Evolutionary conservation across 2,113 vertebrate species (phyloP).

Genomic region (Boulengeromyrus knoepffleri): DNA sequence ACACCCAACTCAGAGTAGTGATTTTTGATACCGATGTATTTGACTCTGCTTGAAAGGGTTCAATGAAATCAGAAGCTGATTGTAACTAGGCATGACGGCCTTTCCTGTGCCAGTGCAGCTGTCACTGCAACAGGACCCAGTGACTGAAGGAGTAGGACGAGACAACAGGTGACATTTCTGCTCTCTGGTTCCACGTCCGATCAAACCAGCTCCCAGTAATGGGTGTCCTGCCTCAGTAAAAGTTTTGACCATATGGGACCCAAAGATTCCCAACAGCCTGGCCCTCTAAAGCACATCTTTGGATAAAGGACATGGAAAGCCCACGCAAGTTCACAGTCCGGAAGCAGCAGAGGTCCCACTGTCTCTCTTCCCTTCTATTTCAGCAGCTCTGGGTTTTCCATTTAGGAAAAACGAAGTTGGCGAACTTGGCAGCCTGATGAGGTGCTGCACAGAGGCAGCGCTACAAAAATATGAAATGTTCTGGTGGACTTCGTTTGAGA

Average conservation of each 20-base stretch:
- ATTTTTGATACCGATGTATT: background rate
- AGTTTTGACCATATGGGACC: background rate
- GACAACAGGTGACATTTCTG: background rate
- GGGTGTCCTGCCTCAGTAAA: background rate
- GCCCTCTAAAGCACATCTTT: conserved; percentile 16
- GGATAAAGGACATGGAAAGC: conserved; percentile 11
- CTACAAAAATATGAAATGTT: background rate
- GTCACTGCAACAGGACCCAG: background rate
- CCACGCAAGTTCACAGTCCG: conserved; percentile 7
- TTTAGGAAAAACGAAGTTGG: background rate
- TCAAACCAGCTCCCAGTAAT: background rate
- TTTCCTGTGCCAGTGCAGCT: background rate
- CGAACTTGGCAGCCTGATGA: conserved; percentile 8
- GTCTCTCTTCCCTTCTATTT: background rate
- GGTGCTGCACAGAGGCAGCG: background rate
- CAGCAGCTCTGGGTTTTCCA: conserved; percentile 14
- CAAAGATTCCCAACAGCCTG: conserved; percentile 11
- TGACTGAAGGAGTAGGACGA: background rate
- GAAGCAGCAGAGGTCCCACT: background rate
- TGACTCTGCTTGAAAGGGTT: background rate
- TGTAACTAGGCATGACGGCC: background rate
- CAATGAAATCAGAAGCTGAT: background rate
- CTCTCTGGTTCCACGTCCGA: background rate
- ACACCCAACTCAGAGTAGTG: background rate
- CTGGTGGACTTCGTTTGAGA: background rate